These are phyloP conservation scores for Synchiropus splendidus DNA, from an alignment of 2,113 vertebrate species.

Conservation along the genomic window DNA sequence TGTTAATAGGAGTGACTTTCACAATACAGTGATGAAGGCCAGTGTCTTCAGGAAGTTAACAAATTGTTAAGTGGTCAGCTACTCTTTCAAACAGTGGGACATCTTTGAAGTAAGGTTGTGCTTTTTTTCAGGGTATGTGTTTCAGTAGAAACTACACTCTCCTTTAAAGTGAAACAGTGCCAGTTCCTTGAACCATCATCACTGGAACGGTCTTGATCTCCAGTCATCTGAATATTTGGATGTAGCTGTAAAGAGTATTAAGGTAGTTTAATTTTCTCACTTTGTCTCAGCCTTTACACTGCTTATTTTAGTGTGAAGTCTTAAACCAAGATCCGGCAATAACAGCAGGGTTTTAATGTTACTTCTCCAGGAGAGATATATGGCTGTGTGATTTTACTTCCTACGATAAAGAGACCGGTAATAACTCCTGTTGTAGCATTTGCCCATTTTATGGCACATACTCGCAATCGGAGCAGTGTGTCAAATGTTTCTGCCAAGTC, in stretches of 20 bases:
- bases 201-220: background rate
- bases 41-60: conserved; percentile 20
- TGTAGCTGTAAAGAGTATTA: background rate
- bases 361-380: conserved; percentile 14
- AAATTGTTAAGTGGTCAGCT: conserved; percentile 16
- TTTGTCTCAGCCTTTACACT: conserved; percentile 1
- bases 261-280: conserved; percentile 2
- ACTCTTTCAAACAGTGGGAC: conserved; percentile 28
- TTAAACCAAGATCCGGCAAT: conserved; percentile 4
- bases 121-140: conserved; percentile 4
- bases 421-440: conserved; percentile 35
- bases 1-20: background rate
- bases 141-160: conserved; percentile 8
- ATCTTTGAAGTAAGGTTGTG: conserved; percentile 9
- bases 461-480: conserved; percentile 45
- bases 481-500: conserved; percentile 26
- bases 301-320: conserved; percentile 1
- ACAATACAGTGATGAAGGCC: conserved; percentile 21
- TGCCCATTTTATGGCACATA: conserved; percentile 33
- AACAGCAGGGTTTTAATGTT: conserved; percentile 4
- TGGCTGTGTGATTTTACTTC: conserved; percentile 15
- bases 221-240: conserved; percentile 3
- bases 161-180: conserved; percentile 3
- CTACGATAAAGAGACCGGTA: conserved; percentile 23
- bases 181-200: too few species aligned